Evolutionary conservation across 2,113 vertebrate genomes (phyloP).

Genomic region (Charadrius vociferus): DNA sequence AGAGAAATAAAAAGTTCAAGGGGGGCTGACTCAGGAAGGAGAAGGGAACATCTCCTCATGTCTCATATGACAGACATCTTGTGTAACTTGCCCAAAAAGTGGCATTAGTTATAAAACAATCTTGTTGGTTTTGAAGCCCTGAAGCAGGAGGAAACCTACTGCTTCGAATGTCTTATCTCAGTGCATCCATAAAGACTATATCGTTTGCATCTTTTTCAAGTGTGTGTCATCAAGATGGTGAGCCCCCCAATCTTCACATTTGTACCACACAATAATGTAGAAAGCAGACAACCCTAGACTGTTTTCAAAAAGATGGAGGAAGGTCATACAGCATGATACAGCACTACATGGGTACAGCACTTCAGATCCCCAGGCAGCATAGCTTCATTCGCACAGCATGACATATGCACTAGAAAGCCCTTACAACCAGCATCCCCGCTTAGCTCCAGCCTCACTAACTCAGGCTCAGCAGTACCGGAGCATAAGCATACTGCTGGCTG

Average conservation of each 20-base stretch:
- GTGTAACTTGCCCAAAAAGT: neutral
- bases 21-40: neutral
- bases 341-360: neutral
- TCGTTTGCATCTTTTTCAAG: neutral
- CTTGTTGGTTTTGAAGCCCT: neutral
- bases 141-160: neutral
- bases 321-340: neutral
- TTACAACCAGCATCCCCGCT: neutral
- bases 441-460: neutral
- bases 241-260: neutral
- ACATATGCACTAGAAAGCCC: rapidly evolving
- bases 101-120: neutral
- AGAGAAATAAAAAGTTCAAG: slow-evolving; percentile 13
- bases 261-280: neutral
- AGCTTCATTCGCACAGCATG: neutral
- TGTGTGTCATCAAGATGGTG: neutral
- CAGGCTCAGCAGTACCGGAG: neutral
- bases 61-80: neutral
- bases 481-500: neutral
- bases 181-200: neutral
- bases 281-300: neutral
- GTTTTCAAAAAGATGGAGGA: neutral
- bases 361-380: neutral
- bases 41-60: neutral
- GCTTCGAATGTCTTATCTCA: neutral